Percentiles rank a stretch among this genome's conserved stretches.
phyloP scores from a whole-genome alignment of 1,140 invertebrate genomes.

The Heliconius hermathena region DNA sequence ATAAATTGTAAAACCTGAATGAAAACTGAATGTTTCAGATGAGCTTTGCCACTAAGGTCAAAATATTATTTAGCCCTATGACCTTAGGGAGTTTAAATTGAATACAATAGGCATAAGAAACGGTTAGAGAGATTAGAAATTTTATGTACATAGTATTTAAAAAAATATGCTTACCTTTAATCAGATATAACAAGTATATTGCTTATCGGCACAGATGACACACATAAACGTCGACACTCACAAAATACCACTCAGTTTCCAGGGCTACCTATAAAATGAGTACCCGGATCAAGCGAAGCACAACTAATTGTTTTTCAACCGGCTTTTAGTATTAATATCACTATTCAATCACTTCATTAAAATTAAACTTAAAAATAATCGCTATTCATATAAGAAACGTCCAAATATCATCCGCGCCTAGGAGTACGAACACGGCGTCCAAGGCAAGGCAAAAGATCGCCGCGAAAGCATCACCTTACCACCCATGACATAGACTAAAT shows the following conservation, averaged over 20 bases:
- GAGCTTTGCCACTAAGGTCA: background rate
- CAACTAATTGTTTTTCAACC: constrained; percentile 55
- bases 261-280: constrained; percentile 20
- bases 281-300: constrained; percentile 55
- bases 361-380: constrained; percentile 56
- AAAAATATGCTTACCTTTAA: constrained; percentile 40
- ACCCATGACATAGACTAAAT: constrained; percentile 63
- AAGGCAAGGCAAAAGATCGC: constrained; percentile 74
- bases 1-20: background rate
- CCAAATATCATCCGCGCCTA: constrained; percentile 73
- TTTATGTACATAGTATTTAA: background rate
- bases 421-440: constrained; percentile 76
- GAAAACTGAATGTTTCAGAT: background rate
- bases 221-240: constrained; percentile 47
- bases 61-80: background rate
- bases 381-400: constrained; percentile 67
- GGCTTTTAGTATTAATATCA: constrained; percentile 53
- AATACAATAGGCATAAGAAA: constrained; percentile 12
- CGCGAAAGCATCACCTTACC: constrained; percentile 72
- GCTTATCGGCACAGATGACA: constrained; percentile 43
- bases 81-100: constrained; percentile 6
- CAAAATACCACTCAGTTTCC: constrained; percentile 46
- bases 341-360: constrained; percentile 56
- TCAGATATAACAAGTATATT: constrained; percentile 41
- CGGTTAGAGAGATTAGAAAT: background rate